Conservation (phyloP, 2,888 invertebrate genomes). For the Philhelius pedissequus region DNA sequence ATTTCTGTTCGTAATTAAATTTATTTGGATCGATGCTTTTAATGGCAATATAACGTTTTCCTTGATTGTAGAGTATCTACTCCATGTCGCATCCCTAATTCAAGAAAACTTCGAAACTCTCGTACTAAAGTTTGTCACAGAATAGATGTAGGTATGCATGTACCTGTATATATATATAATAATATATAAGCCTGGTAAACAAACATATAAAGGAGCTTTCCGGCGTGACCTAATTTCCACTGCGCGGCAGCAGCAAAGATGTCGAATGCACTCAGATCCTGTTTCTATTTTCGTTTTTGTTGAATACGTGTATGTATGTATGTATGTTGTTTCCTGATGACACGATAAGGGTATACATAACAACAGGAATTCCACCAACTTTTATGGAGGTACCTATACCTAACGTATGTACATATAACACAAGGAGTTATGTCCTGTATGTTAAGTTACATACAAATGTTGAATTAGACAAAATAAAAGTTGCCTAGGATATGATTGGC, state of each 20-base stretch:
- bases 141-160: not conserved
- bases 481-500: slow-evolving; percentile 16
- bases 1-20: slow-evolving; percentile 46
- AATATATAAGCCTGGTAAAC: not conserved
- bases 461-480: slow-evolving; percentile 15
- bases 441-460: not conserved
- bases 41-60: slow-evolving; percentile 40
- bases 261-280: slow-evolving; percentile 50
- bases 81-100: not conserved
- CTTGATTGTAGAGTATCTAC: not conserved
- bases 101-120: not conserved
- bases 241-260: slow-evolving; percentile 29
- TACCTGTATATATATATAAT: not conserved
- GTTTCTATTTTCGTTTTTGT: not conserved
- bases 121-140: not conserved
- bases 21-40: slow-evolving; percentile 55
- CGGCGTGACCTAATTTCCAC: slow-evolving; percentile 60
- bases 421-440: not conserved
- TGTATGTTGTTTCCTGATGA: not conserved
- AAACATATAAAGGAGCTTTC: slow-evolving; percentile 35
- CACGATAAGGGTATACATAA: slow-evolving; percentile 14
- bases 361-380: not conserved
- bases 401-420: not conserved
- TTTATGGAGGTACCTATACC: not conserved
- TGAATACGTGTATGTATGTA: not conserved